Percentiles rank a stretch among this genome's conserved stretches.
These are phyloP conservation scores for Cryptus viduatorius DNA, from an alignment of 2,888 invertebrate species.

Conservation along the genomic window DNA sequence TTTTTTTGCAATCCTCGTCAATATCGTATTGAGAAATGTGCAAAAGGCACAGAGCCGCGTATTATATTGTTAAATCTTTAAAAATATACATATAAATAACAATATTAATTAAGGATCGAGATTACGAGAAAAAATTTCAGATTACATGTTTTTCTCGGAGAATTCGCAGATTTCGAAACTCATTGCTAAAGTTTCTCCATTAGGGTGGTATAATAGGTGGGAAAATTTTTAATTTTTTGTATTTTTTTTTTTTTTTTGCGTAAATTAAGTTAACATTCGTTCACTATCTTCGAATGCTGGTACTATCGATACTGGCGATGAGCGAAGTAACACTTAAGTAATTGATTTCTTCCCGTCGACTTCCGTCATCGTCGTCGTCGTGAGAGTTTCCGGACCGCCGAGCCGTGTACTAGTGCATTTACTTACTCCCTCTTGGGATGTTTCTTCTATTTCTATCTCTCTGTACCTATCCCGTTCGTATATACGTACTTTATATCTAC, in stretches of 20 bases:
- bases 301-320: constrained; percentile 19
- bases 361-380: constrained; percentile 51
- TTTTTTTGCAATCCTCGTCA: too few relatives aligned
- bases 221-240: too few relatives aligned
- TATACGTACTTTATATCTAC: constrained; percentile 13
- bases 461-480: constrained; percentile 6
- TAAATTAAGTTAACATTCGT: too few relatives aligned
- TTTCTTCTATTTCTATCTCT: constrained; percentile 34
- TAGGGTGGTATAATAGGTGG: too few relatives aligned
- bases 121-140: constrained; percentile 58
- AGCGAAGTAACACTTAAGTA: constrained; percentile 58
- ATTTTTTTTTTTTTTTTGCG: too few relatives aligned
- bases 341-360: constrained; percentile 65
- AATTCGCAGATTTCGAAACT: not conserved
- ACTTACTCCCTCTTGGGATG: constrained; percentile 24
- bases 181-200: too few relatives aligned
- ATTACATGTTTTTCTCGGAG: constrained; percentile 54
- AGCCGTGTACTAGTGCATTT: constrained; percentile 28
- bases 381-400: constrained; percentile 46
- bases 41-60: too few relatives aligned
- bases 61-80: too few relatives aligned
- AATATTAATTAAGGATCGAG: constrained; percentile 36
- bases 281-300: not conserved
- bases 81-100: too few relatives aligned
- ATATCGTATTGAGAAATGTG: too few relatives aligned